phyloP scores from a whole-genome alignment of 2,797 vertebrate species.

The Scomberomorus guttatus region DNA sequence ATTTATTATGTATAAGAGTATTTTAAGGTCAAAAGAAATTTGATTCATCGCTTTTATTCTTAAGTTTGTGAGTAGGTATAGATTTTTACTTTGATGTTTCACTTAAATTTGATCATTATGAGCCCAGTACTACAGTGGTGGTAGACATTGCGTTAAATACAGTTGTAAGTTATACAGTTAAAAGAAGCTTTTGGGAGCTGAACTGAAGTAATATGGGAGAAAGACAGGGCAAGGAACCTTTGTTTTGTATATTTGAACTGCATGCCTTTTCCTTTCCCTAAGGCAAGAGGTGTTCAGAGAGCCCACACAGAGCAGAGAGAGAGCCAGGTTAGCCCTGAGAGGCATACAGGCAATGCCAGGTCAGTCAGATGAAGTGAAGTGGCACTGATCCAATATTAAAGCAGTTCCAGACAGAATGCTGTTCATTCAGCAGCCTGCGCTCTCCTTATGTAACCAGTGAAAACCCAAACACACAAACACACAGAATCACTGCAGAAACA shows the following conservation, averaged over 20 bases:
- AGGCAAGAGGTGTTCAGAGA: constrained; percentile 10
- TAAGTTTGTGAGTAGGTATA: too few species aligned
- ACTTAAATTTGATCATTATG: too few species aligned
- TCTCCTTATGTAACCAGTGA: constrained; percentile 39
- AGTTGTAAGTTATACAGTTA: neutral
- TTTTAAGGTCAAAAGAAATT: too few species aligned
- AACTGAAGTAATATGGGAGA: neutral
- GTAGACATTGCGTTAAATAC: too few species aligned
- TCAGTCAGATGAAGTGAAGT: constrained; percentile 42
- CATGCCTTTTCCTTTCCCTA: neutral
- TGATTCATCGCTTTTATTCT: too few species aligned
- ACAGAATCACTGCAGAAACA: constrained; percentile 7
- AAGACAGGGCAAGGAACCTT: neutral
- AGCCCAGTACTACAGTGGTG: too few species aligned
- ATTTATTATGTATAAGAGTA: too few species aligned
- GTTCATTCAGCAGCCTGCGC: constrained; percentile 35
- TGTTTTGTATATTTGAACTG: constrained; percentile 6
- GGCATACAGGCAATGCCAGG: constrained; percentile 20
- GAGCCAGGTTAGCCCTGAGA: constrained; percentile 18
- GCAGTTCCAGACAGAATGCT: constrained; percentile 29
- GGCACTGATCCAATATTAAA: constrained; percentile 44
- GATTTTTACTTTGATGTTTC: too few species aligned
- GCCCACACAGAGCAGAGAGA: constrained; percentile 8
- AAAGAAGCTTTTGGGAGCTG: neutral
- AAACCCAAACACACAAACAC: constrained; percentile 20